Evolutionary conservation across 2,113 vertebrate species (phyloP).

Genomic region (Crotalus viridis): DNA sequence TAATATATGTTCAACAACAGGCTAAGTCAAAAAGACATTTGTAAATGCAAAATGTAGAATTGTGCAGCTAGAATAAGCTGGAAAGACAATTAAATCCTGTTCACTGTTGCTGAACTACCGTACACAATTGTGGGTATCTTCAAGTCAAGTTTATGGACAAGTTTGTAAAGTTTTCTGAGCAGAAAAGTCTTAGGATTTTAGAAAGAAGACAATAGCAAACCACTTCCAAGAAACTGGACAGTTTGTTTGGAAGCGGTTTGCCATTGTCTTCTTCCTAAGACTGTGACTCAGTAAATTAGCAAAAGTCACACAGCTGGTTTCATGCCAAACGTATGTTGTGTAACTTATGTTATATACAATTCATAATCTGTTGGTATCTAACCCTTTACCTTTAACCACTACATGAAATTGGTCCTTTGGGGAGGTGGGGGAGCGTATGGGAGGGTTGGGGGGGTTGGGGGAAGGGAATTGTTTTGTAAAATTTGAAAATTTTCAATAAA

Average conservation of each 20-base stretch:
- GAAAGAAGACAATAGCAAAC: no score
- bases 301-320: neutral
- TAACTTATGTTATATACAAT: neutral
- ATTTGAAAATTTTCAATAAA: no score
- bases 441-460: no score
- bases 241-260: neutral
- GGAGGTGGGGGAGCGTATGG: no score
- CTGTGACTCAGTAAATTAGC: neutral
- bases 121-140: neutral
- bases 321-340: neutral
- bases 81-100: neutral
- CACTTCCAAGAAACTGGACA: no score
- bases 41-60: neutral
- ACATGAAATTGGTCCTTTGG: neutral
- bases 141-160: neutral
- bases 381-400: neutral
- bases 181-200: no score
- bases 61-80: neutral
- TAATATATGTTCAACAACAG: neutral
- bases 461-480: no score
- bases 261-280: neutral
- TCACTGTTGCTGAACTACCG: neutral
- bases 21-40: neutral
- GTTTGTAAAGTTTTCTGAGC: no score
- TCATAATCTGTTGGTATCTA: neutral